Evolutionary conservation across 2,888 invertebrate species (phyloP).

Genomic region (Eristalis intricaria): DNA sequence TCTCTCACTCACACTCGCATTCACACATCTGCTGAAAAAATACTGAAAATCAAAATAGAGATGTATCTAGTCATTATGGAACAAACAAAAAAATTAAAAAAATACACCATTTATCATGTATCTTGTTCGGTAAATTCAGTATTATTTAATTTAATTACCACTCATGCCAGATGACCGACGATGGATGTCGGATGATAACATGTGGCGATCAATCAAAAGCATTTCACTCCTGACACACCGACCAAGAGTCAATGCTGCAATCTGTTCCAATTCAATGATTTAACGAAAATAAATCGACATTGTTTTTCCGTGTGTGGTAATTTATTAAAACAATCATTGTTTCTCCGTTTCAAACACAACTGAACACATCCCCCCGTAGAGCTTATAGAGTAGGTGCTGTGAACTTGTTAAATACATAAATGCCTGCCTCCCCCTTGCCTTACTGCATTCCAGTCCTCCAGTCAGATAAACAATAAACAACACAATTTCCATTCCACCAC

Average conservation of each 20-base stretch:
- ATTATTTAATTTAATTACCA: background rate
- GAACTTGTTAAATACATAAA: background rate
- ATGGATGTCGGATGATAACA: background rate
- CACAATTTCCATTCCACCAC: background rate
- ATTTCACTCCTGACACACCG: background rate
- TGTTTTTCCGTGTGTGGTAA: background rate
- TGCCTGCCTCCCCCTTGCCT: background rate
- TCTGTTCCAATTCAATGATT: too few relatives aligned
- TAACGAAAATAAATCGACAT: background rate
- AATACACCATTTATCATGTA: background rate
- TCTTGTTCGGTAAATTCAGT: background rate
- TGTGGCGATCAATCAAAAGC: background rate
- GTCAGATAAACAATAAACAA: background rate
- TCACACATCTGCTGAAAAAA: background rate
- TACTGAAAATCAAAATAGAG: background rate
- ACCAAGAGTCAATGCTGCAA: background rate
- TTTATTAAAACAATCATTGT: background rate
- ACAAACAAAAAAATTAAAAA: background rate
- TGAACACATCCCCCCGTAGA: background rate
- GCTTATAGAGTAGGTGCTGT: background rate
- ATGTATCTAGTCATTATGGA: background rate
- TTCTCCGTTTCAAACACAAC: background rate
- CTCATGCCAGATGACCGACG: background rate
- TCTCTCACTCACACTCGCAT: background rate
- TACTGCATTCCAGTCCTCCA: background rate